Evolutionary conservation across 2,113 vertebrate species (phyloP).

Genomic region (Phalacrocorax carbo): DNA sequence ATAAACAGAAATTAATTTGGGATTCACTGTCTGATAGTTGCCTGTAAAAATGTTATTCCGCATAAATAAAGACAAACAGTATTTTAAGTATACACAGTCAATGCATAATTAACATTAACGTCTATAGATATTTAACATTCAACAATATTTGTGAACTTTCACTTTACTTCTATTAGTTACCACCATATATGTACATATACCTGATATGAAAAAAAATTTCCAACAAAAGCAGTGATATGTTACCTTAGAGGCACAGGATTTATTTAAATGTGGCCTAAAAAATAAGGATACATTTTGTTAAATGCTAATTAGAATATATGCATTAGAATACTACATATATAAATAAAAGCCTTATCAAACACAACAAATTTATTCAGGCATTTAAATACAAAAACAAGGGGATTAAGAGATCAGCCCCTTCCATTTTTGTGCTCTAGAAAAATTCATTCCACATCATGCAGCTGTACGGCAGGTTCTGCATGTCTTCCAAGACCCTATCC

Average conservation of each 20-base stretch:
- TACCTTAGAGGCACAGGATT: slow-evolving; percentile 68
- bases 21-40: not conserved
- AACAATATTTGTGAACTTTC: not conserved
- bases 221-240: not conserved
- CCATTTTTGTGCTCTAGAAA: not conserved
- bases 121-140: not conserved
- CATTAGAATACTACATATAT: not conserved
- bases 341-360: not conserved
- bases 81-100: not conserved
- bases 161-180: not conserved
- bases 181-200: not conserved
- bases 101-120: not conserved
- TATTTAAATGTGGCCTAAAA: slow-evolving; percentile 64
- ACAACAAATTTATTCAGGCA: not conserved
- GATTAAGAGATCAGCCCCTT: not conserved
- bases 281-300: not conserved
- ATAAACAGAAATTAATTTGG: not conserved
- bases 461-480: not conserved
- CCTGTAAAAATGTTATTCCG: not conserved
- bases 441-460: not conserved
- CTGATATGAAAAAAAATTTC: not conserved
- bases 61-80: not conserved
- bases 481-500: not conserved
- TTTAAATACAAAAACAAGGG: not conserved
- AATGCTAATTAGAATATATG: not conserved